Evolutionary conservation across 2,113 vertebrate species (phyloP).

Genomic region (Kryptolebias marmoratus): DNA sequence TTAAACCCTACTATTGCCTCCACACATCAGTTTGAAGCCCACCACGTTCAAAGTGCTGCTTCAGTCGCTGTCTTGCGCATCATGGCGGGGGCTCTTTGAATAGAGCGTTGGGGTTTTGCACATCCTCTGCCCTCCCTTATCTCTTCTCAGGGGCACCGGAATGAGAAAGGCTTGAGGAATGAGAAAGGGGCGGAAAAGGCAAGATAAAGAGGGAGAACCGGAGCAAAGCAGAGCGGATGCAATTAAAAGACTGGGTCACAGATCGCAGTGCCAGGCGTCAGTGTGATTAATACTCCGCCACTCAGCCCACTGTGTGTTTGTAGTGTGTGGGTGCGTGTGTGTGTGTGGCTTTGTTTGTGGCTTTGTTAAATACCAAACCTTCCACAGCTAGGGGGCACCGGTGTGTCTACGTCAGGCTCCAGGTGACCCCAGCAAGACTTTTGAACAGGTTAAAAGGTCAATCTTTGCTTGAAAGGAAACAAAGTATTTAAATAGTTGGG

Average conservation of each 20-base stretch:
- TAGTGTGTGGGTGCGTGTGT: constrained; percentile 35
- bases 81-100: constrained; percentile 28
- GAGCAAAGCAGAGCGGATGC: constrained; percentile 71
- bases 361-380: constrained; percentile 12
- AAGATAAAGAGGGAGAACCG: constrained; percentile 74
- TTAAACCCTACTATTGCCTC: neutral
- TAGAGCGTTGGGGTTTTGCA: constrained; percentile 16
- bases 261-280: constrained; percentile 71
- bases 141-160: constrained; percentile 51
- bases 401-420: constrained; percentile 17
- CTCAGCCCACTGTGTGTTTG: constrained; percentile 70
- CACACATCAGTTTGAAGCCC: neutral
- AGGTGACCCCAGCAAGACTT: neutral
- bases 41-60: constrained; percentile 6
- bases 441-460: neutral
- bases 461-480: neutral
- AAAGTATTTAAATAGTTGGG: too few relatives aligned
- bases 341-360: constrained; percentile 39
- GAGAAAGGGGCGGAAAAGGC: constrained; percentile 56
- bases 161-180: constrained; percentile 64
- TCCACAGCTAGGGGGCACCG: constrained; percentile 63
- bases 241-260: constrained; percentile 81
- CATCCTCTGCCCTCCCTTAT: constrained; percentile 47
- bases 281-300: constrained; percentile 73
- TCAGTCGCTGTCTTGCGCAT: constrained; percentile 6